phyloP scores from a whole-genome alignment of 1,140 invertebrate species.

The Musca domestica region DNA sequence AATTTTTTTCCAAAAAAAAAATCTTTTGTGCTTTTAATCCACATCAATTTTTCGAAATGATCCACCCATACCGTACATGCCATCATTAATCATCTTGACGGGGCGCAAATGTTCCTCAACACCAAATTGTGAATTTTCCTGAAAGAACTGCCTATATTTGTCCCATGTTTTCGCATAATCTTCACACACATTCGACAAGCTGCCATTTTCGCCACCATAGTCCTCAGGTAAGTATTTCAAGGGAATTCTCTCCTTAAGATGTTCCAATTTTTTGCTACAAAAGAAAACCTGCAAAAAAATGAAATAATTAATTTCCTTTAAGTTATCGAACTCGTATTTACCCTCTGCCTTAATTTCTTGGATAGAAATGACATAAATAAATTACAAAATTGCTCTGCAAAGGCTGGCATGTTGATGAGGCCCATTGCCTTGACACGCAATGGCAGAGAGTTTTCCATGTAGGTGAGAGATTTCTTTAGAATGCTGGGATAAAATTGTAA shows the following conservation, averaged over 20 bases:
- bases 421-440: slow-evolving; percentile 55
- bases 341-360: slow-evolving; percentile 53
- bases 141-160: slow-evolving; percentile 54
- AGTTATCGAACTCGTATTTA: slow-evolving; percentile 41
- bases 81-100: too few species aligned
- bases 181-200: slow-evolving; percentile 38
- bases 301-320: too few species aligned
- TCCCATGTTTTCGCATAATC: slow-evolving; percentile 33
- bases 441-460: slow-evolving; percentile 56
- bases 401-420: slow-evolving; percentile 54
- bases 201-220: slow-evolving; percentile 57
- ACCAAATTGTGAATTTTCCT: slow-evolving; percentile 56
- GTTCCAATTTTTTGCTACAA: too few species aligned
- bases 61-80: too few species aligned
- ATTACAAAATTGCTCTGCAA: slow-evolving; percentile 55
- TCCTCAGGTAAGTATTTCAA: slow-evolving; percentile 57
- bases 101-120: slow-evolving; percentile 54
- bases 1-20: too few species aligned
- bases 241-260: slow-evolving; percentile 46
- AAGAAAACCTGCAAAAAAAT: too few species aligned
- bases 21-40: too few species aligned
- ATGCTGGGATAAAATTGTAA: slow-evolving; percentile 56
- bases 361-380: slow-evolving; percentile 55
- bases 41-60: too few species aligned
- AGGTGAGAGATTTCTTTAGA: slow-evolving; percentile 53